A percentile compares a stretch with the other conserved stretches of the same genome.
Evolutionary conservation across 2,113 vertebrate genomes (phyloP).

Genomic region (Alethe castanea): DNA sequence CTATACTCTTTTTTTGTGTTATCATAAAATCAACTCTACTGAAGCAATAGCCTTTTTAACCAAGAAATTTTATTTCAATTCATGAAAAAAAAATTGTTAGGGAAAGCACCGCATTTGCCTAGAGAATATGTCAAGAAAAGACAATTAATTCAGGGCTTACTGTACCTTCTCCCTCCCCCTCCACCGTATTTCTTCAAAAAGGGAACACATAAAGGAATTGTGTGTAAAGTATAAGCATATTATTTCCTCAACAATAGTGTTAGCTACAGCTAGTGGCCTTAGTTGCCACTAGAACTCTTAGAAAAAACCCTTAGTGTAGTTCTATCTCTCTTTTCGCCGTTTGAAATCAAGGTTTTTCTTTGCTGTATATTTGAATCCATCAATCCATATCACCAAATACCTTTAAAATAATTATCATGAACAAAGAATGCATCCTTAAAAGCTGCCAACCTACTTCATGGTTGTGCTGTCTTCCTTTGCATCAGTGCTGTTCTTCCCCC

Average conservation of each 20-base stretch:
- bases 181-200: not conserved
- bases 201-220: not conserved
- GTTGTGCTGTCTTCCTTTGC: accelerated
- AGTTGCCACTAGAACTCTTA: not conserved
- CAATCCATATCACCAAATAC: not conserved
- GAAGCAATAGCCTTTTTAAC: not conserved
- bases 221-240: not conserved
- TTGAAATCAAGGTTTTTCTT: not conserved
- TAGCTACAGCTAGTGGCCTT: not conserved
- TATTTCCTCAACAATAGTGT: not conserved
- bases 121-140: not conserved
- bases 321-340: not conserved
- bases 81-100: not conserved
- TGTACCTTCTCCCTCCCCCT: not conserved
- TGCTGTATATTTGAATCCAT: not conserved
- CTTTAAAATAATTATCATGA: not conserved
- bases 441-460: not conserved
- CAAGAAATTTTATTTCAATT: not conserved
- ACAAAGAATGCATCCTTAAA: not conserved
- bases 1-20: not conserved
- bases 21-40: not conserved
- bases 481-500: not conserved
- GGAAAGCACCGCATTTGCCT: not conserved
- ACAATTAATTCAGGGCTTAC: not conserved
- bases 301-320: not conserved